A percentile compares a stretch with the other conserved stretches of the same genome.
phyloP scores from a whole-genome alignment of 92 coral and sea anemone species.

The Porites evermanni region DNA sequence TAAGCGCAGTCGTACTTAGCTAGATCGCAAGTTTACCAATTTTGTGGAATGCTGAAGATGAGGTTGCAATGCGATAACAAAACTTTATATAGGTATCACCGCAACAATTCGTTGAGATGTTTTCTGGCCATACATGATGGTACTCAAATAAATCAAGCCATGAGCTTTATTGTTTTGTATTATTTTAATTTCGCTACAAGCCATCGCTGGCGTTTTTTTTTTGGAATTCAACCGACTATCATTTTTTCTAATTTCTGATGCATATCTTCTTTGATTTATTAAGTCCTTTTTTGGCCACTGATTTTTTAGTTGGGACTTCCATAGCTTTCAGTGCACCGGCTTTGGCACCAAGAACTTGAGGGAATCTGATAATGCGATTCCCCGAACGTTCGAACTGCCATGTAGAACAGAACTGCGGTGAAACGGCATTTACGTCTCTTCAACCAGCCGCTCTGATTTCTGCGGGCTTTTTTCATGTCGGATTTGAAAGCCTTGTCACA shows the following conservation, averaged over 20 bases:
- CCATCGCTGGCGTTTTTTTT: no score
- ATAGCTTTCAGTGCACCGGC: neutral
- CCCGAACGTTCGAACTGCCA: conserved; percentile 1
- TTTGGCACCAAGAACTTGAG: neutral
- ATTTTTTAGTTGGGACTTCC: neutral
- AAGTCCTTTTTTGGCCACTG: neutral
- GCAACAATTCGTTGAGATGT: no score
- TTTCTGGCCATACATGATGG: no score
- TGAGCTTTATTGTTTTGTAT: no score
- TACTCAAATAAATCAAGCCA: no score
- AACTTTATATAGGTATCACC: no score
- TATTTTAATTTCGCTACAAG: no score
- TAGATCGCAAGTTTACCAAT: no score
- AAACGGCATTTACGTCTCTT: neutral
- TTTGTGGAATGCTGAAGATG: no score
- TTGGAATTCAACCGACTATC: neutral
- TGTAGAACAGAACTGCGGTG: neutral
- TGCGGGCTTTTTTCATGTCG: neutral
- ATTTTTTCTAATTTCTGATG: neutral
- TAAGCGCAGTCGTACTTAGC: no score
- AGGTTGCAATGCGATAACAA: no score
- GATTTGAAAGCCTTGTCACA: neutral
- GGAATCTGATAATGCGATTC: neutral
- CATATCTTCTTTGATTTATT: neutral
- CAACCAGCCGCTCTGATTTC: neutral